A percentile compares a stretch with the other conserved stretches of the same genome.
Conservation (phyloP, 2,113 vertebrate species). For the Drymodes brunneopygia region DNA sequence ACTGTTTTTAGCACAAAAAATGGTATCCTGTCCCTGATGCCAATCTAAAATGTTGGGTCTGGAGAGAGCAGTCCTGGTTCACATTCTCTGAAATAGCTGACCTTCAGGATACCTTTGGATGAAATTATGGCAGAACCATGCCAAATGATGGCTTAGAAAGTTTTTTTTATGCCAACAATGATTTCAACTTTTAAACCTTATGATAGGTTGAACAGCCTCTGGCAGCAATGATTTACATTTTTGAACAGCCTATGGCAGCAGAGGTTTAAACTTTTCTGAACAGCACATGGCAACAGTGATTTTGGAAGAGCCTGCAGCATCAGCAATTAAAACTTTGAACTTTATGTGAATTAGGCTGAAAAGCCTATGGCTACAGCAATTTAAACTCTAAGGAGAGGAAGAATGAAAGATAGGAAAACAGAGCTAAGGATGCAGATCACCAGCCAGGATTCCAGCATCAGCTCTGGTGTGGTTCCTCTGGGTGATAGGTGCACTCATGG, state of each 20-base stretch:
- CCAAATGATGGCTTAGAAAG: background rate
- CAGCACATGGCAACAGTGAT: background rate
- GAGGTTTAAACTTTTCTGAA: background rate
- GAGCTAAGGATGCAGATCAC: background rate
- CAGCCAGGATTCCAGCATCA: background rate
- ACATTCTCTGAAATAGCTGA: rapidly evolving
- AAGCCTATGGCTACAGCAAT: background rate
- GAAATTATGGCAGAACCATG: background rate
- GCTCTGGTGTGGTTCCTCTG: rapidly evolving
- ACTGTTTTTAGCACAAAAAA: background rate
- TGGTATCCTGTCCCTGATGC: too few species aligned
- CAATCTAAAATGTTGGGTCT: background rate
- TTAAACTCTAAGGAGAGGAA: background rate
- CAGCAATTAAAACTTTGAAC: background rate
- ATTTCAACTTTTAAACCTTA: background rate
- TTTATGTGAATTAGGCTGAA: background rate
- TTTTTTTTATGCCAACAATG: background rate
- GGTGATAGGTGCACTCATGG: too few species aligned
- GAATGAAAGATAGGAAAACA: background rate
- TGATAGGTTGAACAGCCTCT: background rate
- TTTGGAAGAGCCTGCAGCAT: background rate
- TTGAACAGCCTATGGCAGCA: background rate
- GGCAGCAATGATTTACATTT: background rate
- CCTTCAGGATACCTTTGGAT: background rate
- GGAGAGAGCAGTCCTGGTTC: background rate